Evolutionary conservation across 2,888 invertebrate species (phyloP).

Genomic region (Sinelater perroti): DNA sequence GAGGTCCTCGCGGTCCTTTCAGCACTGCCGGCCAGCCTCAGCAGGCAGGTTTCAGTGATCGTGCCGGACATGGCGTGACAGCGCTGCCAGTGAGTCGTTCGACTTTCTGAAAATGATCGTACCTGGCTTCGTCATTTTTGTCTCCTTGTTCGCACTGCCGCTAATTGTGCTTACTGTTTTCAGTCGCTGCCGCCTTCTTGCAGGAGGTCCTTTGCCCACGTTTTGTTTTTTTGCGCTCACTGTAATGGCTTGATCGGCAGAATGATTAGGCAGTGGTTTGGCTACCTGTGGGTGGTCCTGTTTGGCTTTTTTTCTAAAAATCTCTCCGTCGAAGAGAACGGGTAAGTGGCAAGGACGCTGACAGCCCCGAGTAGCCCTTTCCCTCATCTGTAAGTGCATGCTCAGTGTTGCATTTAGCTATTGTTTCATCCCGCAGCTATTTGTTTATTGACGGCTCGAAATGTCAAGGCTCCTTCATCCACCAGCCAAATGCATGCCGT

Average conservation of each 20-base stretch:
- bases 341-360: too few species aligned
- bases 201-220: neutral
- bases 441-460: too few species aligned
- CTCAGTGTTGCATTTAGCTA: too few species aligned
- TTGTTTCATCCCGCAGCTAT: too few species aligned
- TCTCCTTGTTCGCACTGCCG: slow-evolving; percentile 8
- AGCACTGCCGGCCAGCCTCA: slow-evolving; percentile 11
- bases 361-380: too few species aligned
- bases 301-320: slow-evolving; percentile 46
- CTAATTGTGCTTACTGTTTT: slow-evolving; percentile 7
- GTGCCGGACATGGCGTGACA: slow-evolving; percentile 23
- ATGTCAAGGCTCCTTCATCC: slow-evolving; percentile 28
- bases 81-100: slow-evolving; percentile 21
- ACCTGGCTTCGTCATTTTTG: slow-evolving; percentile 13
- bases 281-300: slow-evolving; percentile 49
- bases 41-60: slow-evolving; percentile 35
- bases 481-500: too few species aligned
- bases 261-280: slow-evolving; percentile 51
- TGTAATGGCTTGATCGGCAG: slow-evolving; percentile 22
- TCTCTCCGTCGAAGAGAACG: slow-evolving; percentile 41
- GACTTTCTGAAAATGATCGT: slow-evolving; percentile 22
- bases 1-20: slow-evolving; percentile 21
- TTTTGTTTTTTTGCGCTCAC: neutral
- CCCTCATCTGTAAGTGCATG: too few species aligned
- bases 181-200: slow-evolving; percentile 6